These are phyloP conservation scores for Agraylea sexmaculata DNA, from an alignment of 1,140 invertebrate genomes.

Conservation along the genomic window DNA sequence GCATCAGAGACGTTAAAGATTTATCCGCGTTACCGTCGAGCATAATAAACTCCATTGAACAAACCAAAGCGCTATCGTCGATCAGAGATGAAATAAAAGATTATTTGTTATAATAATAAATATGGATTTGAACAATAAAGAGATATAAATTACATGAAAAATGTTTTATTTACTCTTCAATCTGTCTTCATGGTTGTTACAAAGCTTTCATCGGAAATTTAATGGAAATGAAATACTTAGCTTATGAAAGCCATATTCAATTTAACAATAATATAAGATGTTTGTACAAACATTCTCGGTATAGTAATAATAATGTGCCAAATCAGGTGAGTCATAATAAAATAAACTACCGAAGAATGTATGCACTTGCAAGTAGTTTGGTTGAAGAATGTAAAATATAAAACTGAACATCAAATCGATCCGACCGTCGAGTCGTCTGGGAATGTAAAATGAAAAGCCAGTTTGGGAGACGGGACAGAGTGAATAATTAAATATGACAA, in stretches of 20 bases:
- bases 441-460: too few species aligned
- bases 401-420: too few species aligned
- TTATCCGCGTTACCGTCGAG: slow-evolving; percentile 4
- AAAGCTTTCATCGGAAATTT: slow-evolving; percentile 16
- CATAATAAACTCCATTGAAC: slow-evolving; percentile 7
- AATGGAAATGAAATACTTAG: slow-evolving; percentile 8
- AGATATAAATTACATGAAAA: slow-evolving; percentile 8
- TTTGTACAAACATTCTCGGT: too few species aligned
- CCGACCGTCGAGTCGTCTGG: too few species aligned
- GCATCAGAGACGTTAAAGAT: slow-evolving; percentile 13
- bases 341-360: too few species aligned
- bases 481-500: too few species aligned
- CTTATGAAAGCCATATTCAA: slow-evolving; percentile 19
- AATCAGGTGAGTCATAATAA: too few species aligned
- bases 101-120: slow-evolving; percentile 14
- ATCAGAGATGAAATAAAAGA: slow-evolving; percentile 17
- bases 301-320: too few species aligned
- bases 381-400: too few species aligned
- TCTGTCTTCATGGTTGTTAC: slow-evolving; percentile 17
- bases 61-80: slow-evolving; percentile 5
- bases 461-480: too few species aligned
- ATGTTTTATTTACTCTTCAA: slow-evolving; percentile 19
- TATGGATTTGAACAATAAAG: slow-evolving; percentile 7
- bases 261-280: too few species aligned
- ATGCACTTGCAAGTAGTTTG: background rate